These are phyloP conservation scores for Mormyrus lacerda DNA, from an alignment of 2,113 vertebrate genomes.

Conservation along the genomic window DNA sequence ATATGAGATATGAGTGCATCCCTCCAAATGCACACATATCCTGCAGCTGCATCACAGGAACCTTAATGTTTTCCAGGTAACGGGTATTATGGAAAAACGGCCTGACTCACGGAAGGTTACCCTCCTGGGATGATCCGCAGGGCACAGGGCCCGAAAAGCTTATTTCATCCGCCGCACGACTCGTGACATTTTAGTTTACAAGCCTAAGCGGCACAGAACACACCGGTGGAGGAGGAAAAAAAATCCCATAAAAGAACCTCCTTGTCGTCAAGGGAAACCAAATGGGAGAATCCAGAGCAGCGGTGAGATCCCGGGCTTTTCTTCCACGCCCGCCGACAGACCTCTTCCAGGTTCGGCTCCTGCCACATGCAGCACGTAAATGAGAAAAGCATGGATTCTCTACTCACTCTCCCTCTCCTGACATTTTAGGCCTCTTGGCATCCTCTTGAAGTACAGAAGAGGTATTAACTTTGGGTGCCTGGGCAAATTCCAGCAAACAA, in stretches of 20 bases:
- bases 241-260: not conserved
- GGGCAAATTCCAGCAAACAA: conserved; percentile 1
- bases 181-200: not conserved
- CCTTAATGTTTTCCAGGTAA: conserved; percentile 2
- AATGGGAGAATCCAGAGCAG: not conserved
- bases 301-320: not conserved
- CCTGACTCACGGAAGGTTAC: not conserved
- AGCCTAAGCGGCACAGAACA: not conserved
- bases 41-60: not conserved
- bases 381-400: not conserved
- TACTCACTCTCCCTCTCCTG: not conserved
- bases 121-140: not conserved
- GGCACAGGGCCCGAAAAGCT: not conserved
- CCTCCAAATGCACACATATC: not conserved
- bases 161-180: not conserved
- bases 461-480: not conserved
- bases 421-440: conserved; percentile 1
- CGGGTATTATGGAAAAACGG: not conserved
- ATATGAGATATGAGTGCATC: not conserved
- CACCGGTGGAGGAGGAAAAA: not conserved
- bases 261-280: not conserved
- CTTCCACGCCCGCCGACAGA: not conserved
- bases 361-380: not conserved
- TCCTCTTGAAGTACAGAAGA: conserved; percentile 11
- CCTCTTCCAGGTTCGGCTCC: not conserved